Base-by-base conservation (phyloP, 2,797 vertebrate species). In the Helarctos malayanus region DNA sequence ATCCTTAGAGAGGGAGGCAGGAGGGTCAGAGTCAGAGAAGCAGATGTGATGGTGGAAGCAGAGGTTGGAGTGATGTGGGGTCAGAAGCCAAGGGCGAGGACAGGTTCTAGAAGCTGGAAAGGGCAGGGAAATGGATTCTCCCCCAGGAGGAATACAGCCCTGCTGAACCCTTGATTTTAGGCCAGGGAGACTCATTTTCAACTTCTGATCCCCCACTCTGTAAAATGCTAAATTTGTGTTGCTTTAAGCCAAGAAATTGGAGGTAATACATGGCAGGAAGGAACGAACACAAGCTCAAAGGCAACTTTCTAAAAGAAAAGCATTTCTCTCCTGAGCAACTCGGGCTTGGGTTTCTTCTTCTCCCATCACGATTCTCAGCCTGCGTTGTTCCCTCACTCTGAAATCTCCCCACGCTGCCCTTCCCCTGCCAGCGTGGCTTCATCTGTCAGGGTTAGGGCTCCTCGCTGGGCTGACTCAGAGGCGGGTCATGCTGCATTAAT, bases 401-500 rank as follows among this genome's bases (percentile, higher is more conserved):
- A 25, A 61, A 2, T 38, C 85, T 89, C 85, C 49, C 81, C 32
- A 18, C 0, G 11, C 35, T 9, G 86, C 41, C 52, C 69, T 82
- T 61, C 13, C 57, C 71, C 27, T 35, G 29, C 71, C 18, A 1
- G 68, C 0, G 56, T 5, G 29, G 41, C 65, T 81, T 82, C 89
- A 81, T 88, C 57, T 5, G 61, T 94, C 85, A 91, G 91, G 84
- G 92, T 56, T 32, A 75, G 89, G 76, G 85, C 68, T 96, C 78
- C 52, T 73, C 76, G 54, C 65, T 69, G 81, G 61, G 92, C 68
- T 82, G 41, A 87, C 95, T 89, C 92, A 91, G 90, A 81, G 83
- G 88, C 8, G 1, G 80, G 47, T 57, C 78, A 61, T 38, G 89
- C 71, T 59, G 27, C 54, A 57, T 86, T 80, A 83, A 95, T 56